phyloP scores from a whole-genome alignment of 2,797 vertebrate species.

The Sebastes diploproa region DNA sequence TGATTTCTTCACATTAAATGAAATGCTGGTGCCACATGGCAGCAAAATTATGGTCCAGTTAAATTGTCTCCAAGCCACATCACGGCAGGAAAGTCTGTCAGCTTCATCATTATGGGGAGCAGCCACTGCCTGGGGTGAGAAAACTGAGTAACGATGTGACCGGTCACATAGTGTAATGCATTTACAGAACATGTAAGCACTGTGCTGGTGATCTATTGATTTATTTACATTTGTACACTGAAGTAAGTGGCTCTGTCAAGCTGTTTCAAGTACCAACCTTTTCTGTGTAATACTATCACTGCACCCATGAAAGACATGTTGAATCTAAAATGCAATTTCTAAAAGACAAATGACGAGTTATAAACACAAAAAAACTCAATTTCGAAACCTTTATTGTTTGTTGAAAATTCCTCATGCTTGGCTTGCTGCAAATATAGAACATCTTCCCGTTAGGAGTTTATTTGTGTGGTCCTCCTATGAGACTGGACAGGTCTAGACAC shows the following conservation, averaged over 20 bases:
- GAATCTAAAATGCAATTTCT: not conserved
- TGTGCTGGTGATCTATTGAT: slow-evolving; percentile 39
- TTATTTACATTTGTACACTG: slow-evolving; percentile 36
- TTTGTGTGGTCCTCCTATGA: slow-evolving; percentile 16
- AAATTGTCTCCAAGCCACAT: slow-evolving; percentile 39
- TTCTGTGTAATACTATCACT: not conserved
- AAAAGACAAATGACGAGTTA: not conserved
- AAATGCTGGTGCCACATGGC: slow-evolving; percentile 27
- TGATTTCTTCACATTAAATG: slow-evolving; percentile 36
- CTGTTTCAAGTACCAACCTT: slow-evolving; percentile 14
- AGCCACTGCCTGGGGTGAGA: slow-evolving; percentile 30
- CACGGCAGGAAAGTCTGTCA: slow-evolving; percentile 35
- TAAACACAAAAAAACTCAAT: not conserved
- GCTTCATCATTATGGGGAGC: slow-evolving; percentile 44
- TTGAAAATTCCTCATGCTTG: not conserved
- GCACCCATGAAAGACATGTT: not conserved
- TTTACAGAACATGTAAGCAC: slow-evolving; percentile 29
- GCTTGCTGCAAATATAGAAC: slow-evolving; percentile 9
- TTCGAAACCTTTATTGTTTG: not conserved
- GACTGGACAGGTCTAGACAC: slow-evolving; percentile 35
- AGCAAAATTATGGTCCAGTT: slow-evolving; percentile 19
- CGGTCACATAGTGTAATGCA: slow-evolving; percentile 15
- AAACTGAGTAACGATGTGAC: slow-evolving; percentile 18
- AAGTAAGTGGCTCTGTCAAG: slow-evolving; percentile 33
- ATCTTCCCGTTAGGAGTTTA: slow-evolving; percentile 10